Percentiles rank a stretch among this genome's conserved stretches.
These are phyloP conservation scores for Carabus problematicus DNA, from an alignment of 2,888 invertebrate genomes.

Conservation along the genomic window DNA sequence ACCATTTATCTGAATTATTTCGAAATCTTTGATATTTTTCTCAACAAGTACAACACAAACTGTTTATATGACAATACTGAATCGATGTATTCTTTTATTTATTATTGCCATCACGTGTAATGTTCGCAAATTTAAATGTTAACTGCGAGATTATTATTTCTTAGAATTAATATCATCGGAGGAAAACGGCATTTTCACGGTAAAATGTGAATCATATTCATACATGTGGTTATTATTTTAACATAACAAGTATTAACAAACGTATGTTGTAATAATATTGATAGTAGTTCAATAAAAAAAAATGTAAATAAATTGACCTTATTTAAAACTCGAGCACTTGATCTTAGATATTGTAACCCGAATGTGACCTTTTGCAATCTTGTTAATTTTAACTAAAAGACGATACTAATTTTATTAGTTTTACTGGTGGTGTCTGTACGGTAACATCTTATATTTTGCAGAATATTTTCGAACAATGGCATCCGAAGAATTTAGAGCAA, in stretches of 20 bases:
- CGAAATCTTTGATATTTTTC: not conserved
- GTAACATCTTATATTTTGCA: constrained; percentile 22
- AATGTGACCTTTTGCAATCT: constrained; percentile 28
- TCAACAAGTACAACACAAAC: not conserved
- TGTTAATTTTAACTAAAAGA: not conserved
- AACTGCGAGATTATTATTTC: constrained; percentile 1
- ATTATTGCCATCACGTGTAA: not conserved
- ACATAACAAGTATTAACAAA: not conserved
- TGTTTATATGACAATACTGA: constrained; percentile 1
- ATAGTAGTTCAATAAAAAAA: constrained; percentile 9
- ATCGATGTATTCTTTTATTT: not conserved
- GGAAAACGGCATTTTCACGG: not conserved
- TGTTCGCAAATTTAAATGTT: not conserved
- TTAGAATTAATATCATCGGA: not conserved
- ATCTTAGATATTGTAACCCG: constrained; percentile 19
- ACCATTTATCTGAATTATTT: not conserved
- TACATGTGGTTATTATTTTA: not conserved
- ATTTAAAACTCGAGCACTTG: constrained; percentile 15
- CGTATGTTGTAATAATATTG: constrained; percentile 4
- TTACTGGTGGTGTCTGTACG: constrained; percentile 6
- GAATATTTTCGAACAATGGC: constrained; percentile 23
- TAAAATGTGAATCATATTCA: not conserved
- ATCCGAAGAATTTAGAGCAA: constrained; percentile 54
- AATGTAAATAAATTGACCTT: constrained; percentile 25
- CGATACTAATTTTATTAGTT: constrained; percentile 4